Conservation (phyloP, 2,797 vertebrate genomes). For the Gallinago nigripennis region DNA sequence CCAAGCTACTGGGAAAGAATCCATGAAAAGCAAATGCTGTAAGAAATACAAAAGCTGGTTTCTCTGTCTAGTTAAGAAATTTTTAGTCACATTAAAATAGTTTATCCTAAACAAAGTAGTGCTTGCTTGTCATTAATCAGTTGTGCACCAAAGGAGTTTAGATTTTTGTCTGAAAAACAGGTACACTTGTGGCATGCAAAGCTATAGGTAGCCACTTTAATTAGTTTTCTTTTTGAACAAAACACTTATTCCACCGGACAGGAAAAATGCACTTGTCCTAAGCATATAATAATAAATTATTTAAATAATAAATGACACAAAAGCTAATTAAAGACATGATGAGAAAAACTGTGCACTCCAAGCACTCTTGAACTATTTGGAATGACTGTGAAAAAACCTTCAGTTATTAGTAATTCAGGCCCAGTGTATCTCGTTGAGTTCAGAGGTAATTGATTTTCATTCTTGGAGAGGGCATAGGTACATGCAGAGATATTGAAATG, state of each 20-base stretch:
- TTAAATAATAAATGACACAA: background rate
- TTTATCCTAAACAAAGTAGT: background rate
- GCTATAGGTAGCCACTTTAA: background rate
- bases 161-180: background rate
- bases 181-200: background rate
- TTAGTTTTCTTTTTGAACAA: background rate
- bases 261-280: background rate
- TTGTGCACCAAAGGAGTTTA: background rate
- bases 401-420: background rate
- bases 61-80: background rate
- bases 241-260: background rate
- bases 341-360: background rate
- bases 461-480: background rate
- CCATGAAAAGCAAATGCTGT: constrained; percentile 8
- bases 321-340: background rate
- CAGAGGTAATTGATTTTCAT: background rate
- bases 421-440: background rate
- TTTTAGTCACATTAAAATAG: background rate
- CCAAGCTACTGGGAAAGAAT: constrained; percentile 27
- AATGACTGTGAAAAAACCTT: background rate
- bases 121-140: background rate
- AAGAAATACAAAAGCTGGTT: constrained; percentile 21
- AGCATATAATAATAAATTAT: background rate
- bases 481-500: background rate
- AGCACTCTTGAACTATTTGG: background rate